Evolutionary conservation across 2,888 invertebrate genomes (phyloP).

Genomic region (Leucania comma): DNA sequence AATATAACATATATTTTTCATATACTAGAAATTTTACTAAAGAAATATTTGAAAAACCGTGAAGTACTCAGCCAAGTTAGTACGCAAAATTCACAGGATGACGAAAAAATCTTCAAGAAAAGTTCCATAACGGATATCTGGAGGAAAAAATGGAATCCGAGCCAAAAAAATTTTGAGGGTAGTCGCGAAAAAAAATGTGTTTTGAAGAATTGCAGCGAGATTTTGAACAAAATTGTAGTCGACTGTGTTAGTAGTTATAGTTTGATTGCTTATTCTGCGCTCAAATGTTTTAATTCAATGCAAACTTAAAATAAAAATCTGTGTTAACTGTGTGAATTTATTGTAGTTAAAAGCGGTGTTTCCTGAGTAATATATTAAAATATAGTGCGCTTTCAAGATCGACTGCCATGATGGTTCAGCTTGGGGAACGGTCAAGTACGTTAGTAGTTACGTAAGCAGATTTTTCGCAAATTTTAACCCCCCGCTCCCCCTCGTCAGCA

Average conservation of each 20-base stretch:
- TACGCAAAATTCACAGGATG: constrained; percentile 69
- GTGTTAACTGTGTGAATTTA: neutral
- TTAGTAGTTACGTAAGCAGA: too few relatives aligned
- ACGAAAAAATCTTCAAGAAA: constrained; percentile 70
- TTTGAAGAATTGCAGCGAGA: constrained; percentile 72
- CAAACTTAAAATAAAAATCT: constrained; percentile 68
- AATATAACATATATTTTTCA: constrained; percentile 81
- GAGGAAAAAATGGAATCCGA: constrained; percentile 83
- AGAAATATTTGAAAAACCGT: constrained; percentile 68
- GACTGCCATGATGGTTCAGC: too few relatives aligned
- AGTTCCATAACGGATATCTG: constrained; percentile 81
- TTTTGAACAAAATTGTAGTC: constrained; percentile 82
- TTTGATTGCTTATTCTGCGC: constrained; percentile 79
- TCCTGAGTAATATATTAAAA: too few relatives aligned
- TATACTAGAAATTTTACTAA: constrained; percentile 76
- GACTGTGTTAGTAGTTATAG: constrained; percentile 80
- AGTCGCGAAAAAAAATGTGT: constrained; percentile 71
- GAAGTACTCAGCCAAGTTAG: constrained; percentile 59
- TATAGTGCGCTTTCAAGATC: too few relatives aligned
- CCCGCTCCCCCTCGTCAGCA: too few relatives aligned
- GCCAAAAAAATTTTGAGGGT: constrained; percentile 65
- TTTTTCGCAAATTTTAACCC: too few relatives aligned
- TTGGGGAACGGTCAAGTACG: too few relatives aligned
- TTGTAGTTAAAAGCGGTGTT: too few relatives aligned
- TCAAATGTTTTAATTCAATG: constrained; percentile 84